Conservation (phyloP, 2,113 vertebrate genomes). For the Columbina picui region DNA sequence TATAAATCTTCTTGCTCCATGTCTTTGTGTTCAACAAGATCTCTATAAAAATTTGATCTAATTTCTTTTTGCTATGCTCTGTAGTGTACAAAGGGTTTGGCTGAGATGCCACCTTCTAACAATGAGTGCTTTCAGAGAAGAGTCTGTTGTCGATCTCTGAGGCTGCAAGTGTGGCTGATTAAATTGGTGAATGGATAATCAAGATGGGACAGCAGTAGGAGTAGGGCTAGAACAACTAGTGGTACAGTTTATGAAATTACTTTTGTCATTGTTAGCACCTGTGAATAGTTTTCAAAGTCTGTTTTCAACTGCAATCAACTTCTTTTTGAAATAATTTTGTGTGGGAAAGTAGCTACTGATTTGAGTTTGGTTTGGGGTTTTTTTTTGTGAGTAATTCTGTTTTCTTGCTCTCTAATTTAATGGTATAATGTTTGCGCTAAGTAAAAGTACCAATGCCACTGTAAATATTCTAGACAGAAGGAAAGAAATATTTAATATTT, state of each 20-base stretch:
- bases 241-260: background rate
- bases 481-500: background rate
- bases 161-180: background rate
- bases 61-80: background rate
- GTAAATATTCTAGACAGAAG: background rate
- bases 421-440: background rate
- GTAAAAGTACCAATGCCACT: background rate
- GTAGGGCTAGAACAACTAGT: background rate
- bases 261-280: background rate
- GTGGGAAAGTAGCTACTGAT: background rate
- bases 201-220: background rate
- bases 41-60: background rate
- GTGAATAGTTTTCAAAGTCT: background rate
- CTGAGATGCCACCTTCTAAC: background rate
- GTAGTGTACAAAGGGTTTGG: background rate
- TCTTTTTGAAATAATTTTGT: background rate
- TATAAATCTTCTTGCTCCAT: background rate
- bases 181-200: background rate
- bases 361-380: background rate
- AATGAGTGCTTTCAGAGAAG: background rate
- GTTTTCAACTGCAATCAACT: background rate
- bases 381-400: background rate
- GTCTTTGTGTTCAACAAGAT: background rate
- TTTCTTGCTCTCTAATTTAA: background rate
- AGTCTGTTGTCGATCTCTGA: background rate